Conservation (phyloP, 2,797 vertebrate genomes). For the Varecia variegata region DNA sequence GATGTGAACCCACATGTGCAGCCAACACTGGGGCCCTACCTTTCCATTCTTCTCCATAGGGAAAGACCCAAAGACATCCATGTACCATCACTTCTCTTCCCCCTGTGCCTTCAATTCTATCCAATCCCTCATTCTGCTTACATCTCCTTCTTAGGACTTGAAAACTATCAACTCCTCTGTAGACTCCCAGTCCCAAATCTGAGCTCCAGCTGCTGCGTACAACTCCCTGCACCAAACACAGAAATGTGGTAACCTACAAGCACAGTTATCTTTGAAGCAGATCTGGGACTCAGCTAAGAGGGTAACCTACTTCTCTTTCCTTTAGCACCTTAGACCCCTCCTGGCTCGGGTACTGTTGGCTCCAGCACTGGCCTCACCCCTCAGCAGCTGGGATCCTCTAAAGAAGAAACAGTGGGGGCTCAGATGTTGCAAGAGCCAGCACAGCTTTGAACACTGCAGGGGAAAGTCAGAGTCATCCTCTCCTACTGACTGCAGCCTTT, state of each 20-base stretch:
- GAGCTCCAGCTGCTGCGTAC: not conserved
- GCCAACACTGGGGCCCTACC: not conserved
- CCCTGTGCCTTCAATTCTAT: not conserved
- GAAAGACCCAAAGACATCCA: not conserved
- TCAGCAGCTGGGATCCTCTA: slow-evolving; percentile 24
- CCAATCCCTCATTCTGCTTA: not conserved
- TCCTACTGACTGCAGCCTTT: not conserved
- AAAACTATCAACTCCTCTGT: not conserved
- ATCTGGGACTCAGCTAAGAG: not conserved
- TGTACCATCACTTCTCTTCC: not conserved
- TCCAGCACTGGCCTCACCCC: not conserved
- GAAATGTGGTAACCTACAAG: not conserved
- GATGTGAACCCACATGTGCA: accelerated
- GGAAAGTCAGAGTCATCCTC: not conserved
- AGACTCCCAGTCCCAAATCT: not conserved
- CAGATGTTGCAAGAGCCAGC: not conserved
- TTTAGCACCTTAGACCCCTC: slow-evolving; percentile 24
- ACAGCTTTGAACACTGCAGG: slow-evolving; percentile 41
- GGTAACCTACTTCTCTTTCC: slow-evolving; percentile 49
- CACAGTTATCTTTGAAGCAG: slow-evolving; percentile 4
- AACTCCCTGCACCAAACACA: not conserved
- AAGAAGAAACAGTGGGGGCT: not conserved
- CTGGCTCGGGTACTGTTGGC: not conserved
- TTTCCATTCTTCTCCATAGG: not conserved
- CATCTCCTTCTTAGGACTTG: not conserved